Evolutionary conservation across 2,888 invertebrate genomes (phyloP).

Genomic region (Archips xylosteana): DNA sequence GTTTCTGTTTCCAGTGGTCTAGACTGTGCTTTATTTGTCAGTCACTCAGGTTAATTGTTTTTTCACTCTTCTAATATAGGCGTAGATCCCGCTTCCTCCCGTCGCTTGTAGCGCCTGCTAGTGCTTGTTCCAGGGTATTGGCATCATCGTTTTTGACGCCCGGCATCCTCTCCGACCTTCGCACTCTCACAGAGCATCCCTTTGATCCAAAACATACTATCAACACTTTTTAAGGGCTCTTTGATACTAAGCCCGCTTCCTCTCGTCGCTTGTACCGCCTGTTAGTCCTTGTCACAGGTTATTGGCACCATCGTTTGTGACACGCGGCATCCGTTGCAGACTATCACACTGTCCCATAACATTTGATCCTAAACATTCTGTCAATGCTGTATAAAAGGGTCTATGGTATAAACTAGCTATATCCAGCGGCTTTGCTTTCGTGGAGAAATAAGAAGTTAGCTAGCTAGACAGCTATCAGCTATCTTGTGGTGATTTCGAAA

Average conservation of each 20-base stretch:
- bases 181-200: neutral
- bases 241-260: neutral
- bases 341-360: constrained; percentile 15
- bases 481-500: too few relatives aligned
- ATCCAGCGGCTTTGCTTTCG: too few relatives aligned
- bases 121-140: constrained; percentile 25
- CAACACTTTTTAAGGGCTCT: too few relatives aligned
- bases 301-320: constrained; percentile 31
- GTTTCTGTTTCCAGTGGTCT: too few relatives aligned
- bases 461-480: too few relatives aligned
- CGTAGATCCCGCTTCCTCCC: neutral
- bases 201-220: neutral
- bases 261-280: neutral
- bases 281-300: constrained; percentile 14
- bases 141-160: constrained; percentile 22
- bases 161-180: neutral
- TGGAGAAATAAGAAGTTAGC: too few relatives aligned
- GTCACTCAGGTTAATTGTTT: too few relatives aligned
- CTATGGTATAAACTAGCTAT: too few relatives aligned
- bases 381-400: too few relatives aligned
- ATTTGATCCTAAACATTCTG: constrained; percentile 1
- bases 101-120: neutral
- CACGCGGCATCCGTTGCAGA: constrained; percentile 8
- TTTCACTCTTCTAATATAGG: too few relatives aligned
- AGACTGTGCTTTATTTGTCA: too few relatives aligned